Evolutionary conservation across 2,797 vertebrate genomes (phyloP), one percentile per base, ranked within the genome.

Genomic region (Enteromius argenteus): DNA sequence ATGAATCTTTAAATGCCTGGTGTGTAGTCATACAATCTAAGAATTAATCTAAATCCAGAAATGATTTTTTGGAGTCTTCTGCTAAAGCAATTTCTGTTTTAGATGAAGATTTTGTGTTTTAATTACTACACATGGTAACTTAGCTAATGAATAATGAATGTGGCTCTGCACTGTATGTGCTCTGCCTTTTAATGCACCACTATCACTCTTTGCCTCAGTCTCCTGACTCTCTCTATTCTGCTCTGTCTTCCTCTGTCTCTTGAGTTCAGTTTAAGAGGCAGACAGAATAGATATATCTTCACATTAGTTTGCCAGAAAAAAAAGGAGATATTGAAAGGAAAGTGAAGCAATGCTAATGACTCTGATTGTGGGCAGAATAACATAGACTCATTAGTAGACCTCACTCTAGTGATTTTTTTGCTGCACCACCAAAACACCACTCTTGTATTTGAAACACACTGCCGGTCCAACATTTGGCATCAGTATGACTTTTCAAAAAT

Each of bases 141-240:
- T 95, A 92, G 92, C 93, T 94, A 95, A 95, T 96, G 94, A 94
- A 95, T 96, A 94, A 96, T 95, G 94, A 96, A 96, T 95, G 93
- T 84, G 91, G 90, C 92, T 94, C 92, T 90, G 91, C 92, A 91
- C 90, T 90, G 91, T 93, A 93, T 95, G 94, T 94, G 95, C 93
- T 92, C 92, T 90, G 95, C 95, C 94, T 96, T 91, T 93, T 92
- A 95, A 95, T 95, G 94, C 92, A 90, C 88, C 91, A 80, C 90
- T 91, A 88, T 86, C 79, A 88, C 72, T 84, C 79, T 92, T 91
- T 88, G 30, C 42, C 85, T 83, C 44, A 64, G 82, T 83, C 73
- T 77, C 78, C 85, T 67, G 77, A 89, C 76, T 87, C 88, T 73
- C 19, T 73, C n/a, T 79, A 60, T 83, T 69, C 60, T 77, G 67